Conservation (phyloP, 2,888 invertebrate genomes). For the Dioctria rufipes region DNA sequence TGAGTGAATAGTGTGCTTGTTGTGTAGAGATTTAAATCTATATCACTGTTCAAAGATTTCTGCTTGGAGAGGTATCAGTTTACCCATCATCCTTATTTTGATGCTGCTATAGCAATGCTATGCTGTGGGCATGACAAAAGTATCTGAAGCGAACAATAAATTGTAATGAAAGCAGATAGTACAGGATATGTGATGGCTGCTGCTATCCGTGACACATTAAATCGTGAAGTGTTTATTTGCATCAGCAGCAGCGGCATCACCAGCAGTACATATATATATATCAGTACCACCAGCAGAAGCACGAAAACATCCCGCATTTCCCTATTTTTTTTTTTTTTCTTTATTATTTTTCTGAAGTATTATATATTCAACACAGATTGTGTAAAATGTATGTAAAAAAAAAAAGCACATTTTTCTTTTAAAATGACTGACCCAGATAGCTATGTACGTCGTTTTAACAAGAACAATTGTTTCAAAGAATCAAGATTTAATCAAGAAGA, state of each 20-base stretch:
- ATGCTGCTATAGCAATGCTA: neutral
- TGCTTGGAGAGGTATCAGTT: constrained; percentile 25
- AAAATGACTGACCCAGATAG: no score
- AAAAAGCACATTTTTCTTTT: no score
- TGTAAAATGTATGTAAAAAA: no score
- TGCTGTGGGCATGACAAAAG: constrained; percentile 33
- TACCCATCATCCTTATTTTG: constrained; percentile 15
- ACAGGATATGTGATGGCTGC: neutral
- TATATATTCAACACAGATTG: no score
- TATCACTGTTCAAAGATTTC: neutral
- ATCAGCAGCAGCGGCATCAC: neutral
- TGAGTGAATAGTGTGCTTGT: no score
- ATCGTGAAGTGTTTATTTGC: constrained; percentile 3
- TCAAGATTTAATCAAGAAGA: no score
- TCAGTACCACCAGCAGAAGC: no score
- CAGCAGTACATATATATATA: no score
- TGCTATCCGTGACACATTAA: constrained; percentile 1
- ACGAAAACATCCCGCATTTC: neutral
- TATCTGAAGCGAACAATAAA: neutral
- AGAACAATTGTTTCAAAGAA: no score
- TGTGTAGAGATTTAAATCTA: no score
- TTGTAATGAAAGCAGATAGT: constrained; percentile 4
- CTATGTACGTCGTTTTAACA: no score
- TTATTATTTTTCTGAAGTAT: no score
- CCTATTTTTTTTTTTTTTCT: neutral